phyloP scores from a whole-genome alignment of 2,113 vertebrate genomes.

The Prionailurus bengalensis region DNA sequence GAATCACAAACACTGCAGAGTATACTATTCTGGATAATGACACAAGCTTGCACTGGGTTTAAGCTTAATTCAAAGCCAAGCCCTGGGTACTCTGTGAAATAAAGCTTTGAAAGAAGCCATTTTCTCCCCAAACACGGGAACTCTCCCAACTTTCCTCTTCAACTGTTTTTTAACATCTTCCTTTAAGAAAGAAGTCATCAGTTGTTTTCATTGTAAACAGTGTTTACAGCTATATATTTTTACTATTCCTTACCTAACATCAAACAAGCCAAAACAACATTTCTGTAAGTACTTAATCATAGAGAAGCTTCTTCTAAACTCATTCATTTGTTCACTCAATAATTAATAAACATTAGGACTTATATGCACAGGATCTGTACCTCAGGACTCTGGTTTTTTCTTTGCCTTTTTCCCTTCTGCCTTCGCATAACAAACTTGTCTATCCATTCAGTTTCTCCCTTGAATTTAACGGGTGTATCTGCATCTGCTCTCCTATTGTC shows the following conservation, averaged over 20 bases:
- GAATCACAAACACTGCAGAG: background rate
- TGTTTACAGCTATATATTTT: constrained; percentile 61
- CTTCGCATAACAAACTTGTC: background rate
- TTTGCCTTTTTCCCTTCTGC: fast-evolving
- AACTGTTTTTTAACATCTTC: constrained; percentile 52
- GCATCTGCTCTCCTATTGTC: background rate
- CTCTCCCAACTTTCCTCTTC: constrained; percentile 63
- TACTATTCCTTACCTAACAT: constrained; percentile 55
- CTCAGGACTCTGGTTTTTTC: background rate
- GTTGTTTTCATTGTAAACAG: constrained; percentile 55
- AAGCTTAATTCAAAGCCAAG: constrained; percentile 64
- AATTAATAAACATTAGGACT: background rate
- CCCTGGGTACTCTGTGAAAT: constrained; percentile 48
- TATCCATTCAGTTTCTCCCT: background rate
- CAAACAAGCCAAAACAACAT: constrained; percentile 31
- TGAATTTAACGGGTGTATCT: background rate
- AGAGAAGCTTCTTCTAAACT: background rate
- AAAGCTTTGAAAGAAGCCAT: constrained; percentile 66
- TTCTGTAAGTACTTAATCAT: background rate
- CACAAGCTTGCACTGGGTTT: background rate
- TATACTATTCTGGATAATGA: constrained; percentile 17
- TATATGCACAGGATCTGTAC: background rate
- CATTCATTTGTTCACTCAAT: background rate
- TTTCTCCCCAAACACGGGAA: constrained; percentile 58
- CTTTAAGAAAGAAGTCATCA: constrained; percentile 43